A percentile compares a stretch with the other conserved stretches of the same genome.
Conservation (phyloP, 1,140 invertebrate genomes). For the Cotesia typhae region DNA sequence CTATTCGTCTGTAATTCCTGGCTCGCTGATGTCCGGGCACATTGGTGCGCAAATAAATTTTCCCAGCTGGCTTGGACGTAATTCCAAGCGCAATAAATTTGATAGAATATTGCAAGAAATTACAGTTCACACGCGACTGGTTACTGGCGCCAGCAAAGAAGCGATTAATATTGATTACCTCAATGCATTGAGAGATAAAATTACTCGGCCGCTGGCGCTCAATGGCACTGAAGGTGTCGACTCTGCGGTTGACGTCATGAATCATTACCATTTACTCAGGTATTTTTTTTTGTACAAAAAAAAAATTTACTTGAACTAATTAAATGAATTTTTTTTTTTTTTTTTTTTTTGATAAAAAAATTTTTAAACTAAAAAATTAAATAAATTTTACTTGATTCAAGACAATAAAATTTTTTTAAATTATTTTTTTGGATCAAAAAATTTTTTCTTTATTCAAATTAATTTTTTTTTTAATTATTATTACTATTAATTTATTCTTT, state of each 20-base stretch:
- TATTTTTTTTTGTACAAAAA: constrained; percentile 70
- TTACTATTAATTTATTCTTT: too few species aligned
- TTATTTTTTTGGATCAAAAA: too few species aligned
- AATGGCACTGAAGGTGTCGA: constrained; percentile 77
- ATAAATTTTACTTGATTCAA: too few species aligned
- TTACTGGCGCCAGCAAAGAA: constrained; percentile 78
- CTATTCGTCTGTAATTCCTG: constrained; percentile 90
- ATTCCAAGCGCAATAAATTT: constrained; percentile 85
- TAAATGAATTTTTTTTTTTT: too few species aligned
- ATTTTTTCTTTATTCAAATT: too few species aligned
- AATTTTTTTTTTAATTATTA: too few species aligned
- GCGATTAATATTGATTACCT: constrained; percentile 87
- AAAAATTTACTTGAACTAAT: constrained; percentile 27
- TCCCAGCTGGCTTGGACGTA: constrained; percentile 95
- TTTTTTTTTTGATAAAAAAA: too few species aligned
- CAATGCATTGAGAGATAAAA: constrained; percentile 73
- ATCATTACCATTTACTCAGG: constrained; percentile 83
- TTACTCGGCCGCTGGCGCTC: constrained; percentile 78
- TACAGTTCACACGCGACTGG: constrained; percentile 54
- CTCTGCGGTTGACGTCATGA: constrained; percentile 79
- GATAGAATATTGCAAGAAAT: constrained; percentile 69
- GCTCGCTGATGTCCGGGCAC: constrained; percentile 83
- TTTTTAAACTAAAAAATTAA: too few species aligned
- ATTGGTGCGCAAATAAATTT: constrained; percentile 84
- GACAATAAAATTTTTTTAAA: too few species aligned